A percentile compares a stretch with the other conserved stretches of the same genome.
Conservation (phyloP, 92 coral and sea anemone species). For the Epizoanthus rinbou region DNA sequence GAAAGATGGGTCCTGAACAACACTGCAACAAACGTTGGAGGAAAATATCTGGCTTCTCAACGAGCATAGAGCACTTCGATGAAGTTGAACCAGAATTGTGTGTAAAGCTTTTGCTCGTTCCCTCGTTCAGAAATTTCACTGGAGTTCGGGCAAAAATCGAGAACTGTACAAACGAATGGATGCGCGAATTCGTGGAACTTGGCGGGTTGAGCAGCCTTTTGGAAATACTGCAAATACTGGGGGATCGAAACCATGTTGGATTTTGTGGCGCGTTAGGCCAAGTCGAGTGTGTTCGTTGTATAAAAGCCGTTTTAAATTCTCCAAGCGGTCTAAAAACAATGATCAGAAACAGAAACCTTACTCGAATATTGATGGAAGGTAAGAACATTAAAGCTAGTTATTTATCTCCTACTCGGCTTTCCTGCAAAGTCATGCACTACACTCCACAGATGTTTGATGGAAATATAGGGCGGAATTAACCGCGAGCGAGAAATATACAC, state of each 20-base stretch:
- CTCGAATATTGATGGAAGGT: slow-evolving; percentile 78
- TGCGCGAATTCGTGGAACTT: slow-evolving; percentile 73
- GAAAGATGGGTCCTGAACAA: slow-evolving; percentile 2
- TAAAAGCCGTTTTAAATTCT: slow-evolving; percentile 87
- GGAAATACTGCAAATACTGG: slow-evolving; percentile 57
- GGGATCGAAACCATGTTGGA: slow-evolving; percentile 39
- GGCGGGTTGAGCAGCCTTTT: slow-evolving; percentile 77
- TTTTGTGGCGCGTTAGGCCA: slow-evolving; percentile 71
- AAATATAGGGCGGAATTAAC: too few species aligned
- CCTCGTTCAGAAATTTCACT: slow-evolving; percentile 75
- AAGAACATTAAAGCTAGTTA: slow-evolving; percentile 13
- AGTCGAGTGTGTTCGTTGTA: slow-evolving; percentile 80
- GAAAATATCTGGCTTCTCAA: slow-evolving; percentile 34
- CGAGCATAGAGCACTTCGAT: slow-evolving; percentile 39
- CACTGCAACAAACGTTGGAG: slow-evolving; percentile 32
- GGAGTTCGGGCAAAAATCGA: slow-evolving; percentile 70
- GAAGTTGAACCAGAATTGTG: slow-evolving; percentile 83
- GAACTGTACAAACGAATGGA: slow-evolving; percentile 70
- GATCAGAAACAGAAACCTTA: slow-evolving; percentile 51
- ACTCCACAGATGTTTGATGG: too few species aligned
- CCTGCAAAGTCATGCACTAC: too few species aligned
- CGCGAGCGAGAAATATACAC: too few species aligned
- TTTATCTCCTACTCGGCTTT: too few species aligned
- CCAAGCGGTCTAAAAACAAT: slow-evolving; percentile 72
- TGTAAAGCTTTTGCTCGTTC: slow-evolving; percentile 62